phyloP scores from a whole-genome alignment of 2,888 invertebrate genomes.

The Platynereis dumerilii region DNA sequence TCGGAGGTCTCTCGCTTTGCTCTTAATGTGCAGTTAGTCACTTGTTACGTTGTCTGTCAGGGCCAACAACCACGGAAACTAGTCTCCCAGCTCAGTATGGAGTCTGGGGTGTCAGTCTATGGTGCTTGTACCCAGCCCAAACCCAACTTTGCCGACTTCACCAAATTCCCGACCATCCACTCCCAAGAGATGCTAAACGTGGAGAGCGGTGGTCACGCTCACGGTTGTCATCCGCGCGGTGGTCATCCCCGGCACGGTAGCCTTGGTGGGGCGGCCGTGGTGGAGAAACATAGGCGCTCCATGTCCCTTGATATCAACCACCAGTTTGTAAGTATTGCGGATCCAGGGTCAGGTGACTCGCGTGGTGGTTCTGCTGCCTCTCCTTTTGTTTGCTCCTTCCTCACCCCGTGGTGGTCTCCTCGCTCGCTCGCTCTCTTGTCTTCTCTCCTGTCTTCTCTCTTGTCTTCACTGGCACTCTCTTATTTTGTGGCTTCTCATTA shows the following conservation, averaged over 20 bases:
- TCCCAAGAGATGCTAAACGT: conserved; percentile 44
- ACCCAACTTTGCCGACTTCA: conserved; percentile 66
- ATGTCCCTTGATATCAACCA: conserved; percentile 36
- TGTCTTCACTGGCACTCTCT: too few species aligned
- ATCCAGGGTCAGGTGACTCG: too few species aligned
- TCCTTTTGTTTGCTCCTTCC: conserved; percentile 1
- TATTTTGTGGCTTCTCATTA: too few species aligned
- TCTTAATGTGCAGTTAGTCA: too few species aligned
- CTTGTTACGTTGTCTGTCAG: too few species aligned
- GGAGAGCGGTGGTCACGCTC: background rate
- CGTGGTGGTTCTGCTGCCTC: background rate
- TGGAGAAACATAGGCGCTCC: conserved; percentile 34
- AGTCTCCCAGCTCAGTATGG: too few species aligned
- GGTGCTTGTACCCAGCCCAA: conserved; percentile 6
- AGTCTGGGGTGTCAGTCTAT: conserved; percentile 67
- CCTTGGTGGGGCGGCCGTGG: background rate
- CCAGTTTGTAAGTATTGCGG: too few species aligned
- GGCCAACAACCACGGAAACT: too few species aligned
- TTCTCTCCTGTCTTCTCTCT: too few species aligned
- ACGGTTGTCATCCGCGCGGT: background rate
- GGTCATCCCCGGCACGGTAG: background rate
- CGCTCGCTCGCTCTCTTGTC: too few species aligned
- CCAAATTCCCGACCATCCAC: conserved; percentile 46
- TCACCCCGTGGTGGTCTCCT: too few species aligned
- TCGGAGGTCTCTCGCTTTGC: too few species aligned